A percentile compares a stretch with the other conserved stretches of the same genome.
phyloP scores from a whole-genome alignment of 2,797 vertebrate genomes.

The Protonibea diacanthus region DNA sequence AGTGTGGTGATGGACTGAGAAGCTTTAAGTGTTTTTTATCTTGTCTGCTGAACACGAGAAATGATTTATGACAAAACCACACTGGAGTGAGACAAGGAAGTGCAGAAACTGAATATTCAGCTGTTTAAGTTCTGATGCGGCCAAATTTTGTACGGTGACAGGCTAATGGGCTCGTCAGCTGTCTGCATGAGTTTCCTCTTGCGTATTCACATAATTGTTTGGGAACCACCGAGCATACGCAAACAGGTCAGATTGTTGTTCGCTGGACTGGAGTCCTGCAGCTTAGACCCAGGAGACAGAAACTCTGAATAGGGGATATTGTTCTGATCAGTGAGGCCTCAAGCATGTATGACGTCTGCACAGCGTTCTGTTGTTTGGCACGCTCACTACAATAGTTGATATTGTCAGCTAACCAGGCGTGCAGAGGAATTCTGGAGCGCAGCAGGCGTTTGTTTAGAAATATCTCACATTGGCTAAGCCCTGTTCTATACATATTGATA shows the following conservation, averaged over 20 bases:
- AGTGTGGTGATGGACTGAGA: not conserved
- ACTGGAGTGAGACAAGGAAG: not conserved
- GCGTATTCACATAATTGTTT: conserved; percentile 18
- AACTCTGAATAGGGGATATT: conserved; percentile 60
- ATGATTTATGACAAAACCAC: not conserved
- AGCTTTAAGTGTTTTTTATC: not conserved
- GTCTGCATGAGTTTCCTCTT: conserved; percentile 23
- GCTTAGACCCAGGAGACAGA: conserved; percentile 13
- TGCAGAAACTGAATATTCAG: not conserved
- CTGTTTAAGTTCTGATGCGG: not conserved
- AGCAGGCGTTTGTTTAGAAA: conserved; percentile 37
- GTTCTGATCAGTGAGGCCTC: conserved; percentile 52
- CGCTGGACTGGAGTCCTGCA: conserved; percentile 24
- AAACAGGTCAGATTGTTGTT: conserved; percentile 35
- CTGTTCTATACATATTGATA: conserved; percentile 7
- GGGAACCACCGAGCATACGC: conserved; percentile 13
- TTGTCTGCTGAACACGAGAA: not conserved
- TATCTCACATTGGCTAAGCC: conserved; percentile 38
- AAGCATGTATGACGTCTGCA: conserved; percentile 52
- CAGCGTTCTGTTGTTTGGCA: conserved; percentile 48
- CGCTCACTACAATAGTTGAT: conserved; percentile 61
- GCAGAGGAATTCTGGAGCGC: conserved; percentile 65
- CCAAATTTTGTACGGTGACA: not conserved
- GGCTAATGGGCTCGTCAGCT: conserved; percentile 12
- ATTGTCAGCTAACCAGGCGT: conserved; percentile 86